Base-by-base conservation (phyloP, 2,888 invertebrate species). In the Cephus pygmeus region DNA sequence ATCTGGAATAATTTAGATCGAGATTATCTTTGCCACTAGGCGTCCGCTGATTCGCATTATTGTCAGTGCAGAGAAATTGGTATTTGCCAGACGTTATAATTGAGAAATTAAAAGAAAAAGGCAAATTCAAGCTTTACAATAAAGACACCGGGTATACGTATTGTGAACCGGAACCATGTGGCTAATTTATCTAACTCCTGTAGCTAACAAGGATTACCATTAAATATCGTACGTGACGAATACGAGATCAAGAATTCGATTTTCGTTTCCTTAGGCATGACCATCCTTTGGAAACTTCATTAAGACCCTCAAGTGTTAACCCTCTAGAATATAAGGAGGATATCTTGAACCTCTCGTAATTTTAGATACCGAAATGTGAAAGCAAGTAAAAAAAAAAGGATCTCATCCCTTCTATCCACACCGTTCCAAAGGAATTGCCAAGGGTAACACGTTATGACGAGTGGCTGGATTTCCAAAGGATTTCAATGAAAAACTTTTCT, bases 1-100 rank as follows among this genome's bases (percentile, higher is more conserved):
- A 79, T 79, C 76, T 76, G 76, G 79, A 79, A 79, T 79, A 79
- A 79, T 79, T 79, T 77, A 79, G 76, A 79, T 79, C 74, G 74
- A 79, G 76, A 79, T 79, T 79, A 79, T 40, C 74, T 34, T 34
- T 2, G 33, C 34, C n/a, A 69, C 33, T 33, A 12, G 12, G 33
- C 30, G 36, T 12, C 2, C 71, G 15, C 56, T n/a, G 75, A n/a
- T 23, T 56, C 40, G 40, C 23, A 23, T 56, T 56, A 56, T 56
- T 56, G 56, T 56, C 56, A 56, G 56, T 6, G 9, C 9, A 3
- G 56, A 56, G 9, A 56, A 56, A 56, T 9, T 56, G 23, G 56
- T 56, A 15, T 23, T 56, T 56, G 9, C 56, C 23, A 56, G 23
- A 56, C 56, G 56, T 15, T 56, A 23, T 56, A 56, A 56, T 56